Percentiles rank a stretch among this genome's conserved stretches.
These are phyloP conservation scores for Chionis minor DNA, from an alignment of 2,113 vertebrate genomes.

Conservation along the genomic window DNA sequence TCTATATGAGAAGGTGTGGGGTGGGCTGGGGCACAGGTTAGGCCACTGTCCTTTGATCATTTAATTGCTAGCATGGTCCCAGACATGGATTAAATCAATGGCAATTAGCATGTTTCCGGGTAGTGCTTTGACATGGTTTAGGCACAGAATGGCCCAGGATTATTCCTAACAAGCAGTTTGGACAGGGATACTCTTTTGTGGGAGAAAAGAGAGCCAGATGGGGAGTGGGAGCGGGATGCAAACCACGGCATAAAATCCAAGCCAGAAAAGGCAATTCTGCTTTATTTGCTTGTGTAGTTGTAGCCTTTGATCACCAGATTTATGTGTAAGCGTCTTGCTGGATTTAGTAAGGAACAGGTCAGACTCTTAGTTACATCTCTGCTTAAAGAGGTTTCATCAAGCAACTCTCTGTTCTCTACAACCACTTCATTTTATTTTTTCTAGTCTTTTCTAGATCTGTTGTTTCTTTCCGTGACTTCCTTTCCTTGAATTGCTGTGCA, in stretches of 20 bases:
- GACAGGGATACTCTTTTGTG: not conserved
- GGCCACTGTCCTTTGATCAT: not conserved
- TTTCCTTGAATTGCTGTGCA: not conserved
- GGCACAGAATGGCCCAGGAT: not conserved
- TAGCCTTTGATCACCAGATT: not conserved
- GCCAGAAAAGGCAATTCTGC: not conserved
- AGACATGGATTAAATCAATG: not conserved
- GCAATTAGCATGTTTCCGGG: rapidly evolving
- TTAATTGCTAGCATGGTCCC: not conserved
- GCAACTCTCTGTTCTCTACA: not conserved
- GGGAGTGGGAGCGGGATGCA: not conserved
- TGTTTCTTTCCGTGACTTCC: not conserved
- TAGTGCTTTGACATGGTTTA: not conserved
- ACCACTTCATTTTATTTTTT: not conserved
- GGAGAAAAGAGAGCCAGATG: not conserved
- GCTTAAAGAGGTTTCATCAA: not conserved
- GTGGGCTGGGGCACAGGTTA: not conserved
- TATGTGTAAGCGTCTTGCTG: not conserved
- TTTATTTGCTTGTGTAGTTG: not conserved
- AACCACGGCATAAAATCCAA: not conserved
- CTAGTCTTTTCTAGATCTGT: not conserved
- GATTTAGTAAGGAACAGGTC: not conserved
- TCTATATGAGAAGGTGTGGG: not conserved
- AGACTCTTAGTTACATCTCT: not conserved
- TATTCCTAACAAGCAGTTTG: not conserved